Percentiles rank a stretch among this genome's conserved stretches.
Evolutionary conservation across 1,140 invertebrate genomes (phyloP).

Genomic region (Lordiphosa collinella): DNA sequence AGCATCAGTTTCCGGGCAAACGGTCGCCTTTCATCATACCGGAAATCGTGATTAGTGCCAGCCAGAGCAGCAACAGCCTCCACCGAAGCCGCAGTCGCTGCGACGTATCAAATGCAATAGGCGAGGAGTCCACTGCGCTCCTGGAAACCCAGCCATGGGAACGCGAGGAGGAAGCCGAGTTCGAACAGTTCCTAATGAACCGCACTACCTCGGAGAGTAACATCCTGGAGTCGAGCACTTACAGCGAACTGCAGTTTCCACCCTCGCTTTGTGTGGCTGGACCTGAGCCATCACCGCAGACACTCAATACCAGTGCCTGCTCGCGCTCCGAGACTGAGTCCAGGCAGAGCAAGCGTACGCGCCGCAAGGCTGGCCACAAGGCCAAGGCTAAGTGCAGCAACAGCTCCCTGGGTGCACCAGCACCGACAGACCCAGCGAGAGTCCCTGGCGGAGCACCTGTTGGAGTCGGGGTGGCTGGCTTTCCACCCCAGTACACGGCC

Average conservation of each 20-base stretch:
- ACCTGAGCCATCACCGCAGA: neutral
- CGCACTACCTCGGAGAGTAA: slow-evolving; percentile 63
- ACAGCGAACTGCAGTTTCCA: slow-evolving; percentile 56
- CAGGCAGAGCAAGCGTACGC: slow-evolving; percentile 53
- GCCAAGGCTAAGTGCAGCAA: slow-evolving; percentile 38
- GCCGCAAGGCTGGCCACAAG: slow-evolving; percentile 46
- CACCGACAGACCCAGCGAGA: neutral
- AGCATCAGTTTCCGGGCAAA: slow-evolving; percentile 13
- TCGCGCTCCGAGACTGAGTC: slow-evolving; percentile 44
- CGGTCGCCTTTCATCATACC: slow-evolving; percentile 39
- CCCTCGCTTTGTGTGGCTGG: slow-evolving; percentile 11
- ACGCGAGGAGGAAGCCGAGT: slow-evolving; percentile 42
- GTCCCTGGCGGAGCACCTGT: slow-evolving; percentile 29
- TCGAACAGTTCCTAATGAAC: slow-evolving; percentile 61
- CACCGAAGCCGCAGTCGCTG: slow-evolving; percentile 28
- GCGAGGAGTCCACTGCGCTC: slow-evolving; percentile 26
- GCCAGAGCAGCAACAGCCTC: slow-evolving; percentile 49
- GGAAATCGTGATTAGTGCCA: slow-evolving; percentile 64
- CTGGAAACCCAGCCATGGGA: slow-evolving; percentile 19
- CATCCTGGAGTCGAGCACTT: slow-evolving; percentile 59
- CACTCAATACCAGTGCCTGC: slow-evolving; percentile 53
- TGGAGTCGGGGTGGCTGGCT: slow-evolving; percentile 17
- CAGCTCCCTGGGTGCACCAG: slow-evolving; percentile 9
- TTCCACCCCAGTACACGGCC: slow-evolving; percentile 64
- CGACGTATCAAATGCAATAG: slow-evolving; percentile 26